phyloP scores from a whole-genome alignment of 2,888 invertebrate species.

The Hypolimnas misippus region DNA sequence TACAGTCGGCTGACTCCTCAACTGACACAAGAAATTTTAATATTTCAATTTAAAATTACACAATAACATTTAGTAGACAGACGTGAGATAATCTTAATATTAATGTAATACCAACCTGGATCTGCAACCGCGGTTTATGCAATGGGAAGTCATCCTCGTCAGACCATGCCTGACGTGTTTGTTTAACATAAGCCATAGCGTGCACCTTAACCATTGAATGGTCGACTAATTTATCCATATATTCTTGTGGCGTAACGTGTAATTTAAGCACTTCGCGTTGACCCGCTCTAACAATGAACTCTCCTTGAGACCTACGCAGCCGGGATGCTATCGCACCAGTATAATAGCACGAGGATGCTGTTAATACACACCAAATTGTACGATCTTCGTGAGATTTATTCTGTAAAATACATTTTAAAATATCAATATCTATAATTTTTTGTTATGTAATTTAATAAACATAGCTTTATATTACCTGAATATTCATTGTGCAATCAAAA shows the following conservation, averaged over 20 bases:
- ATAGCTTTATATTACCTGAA: slow-evolving; percentile 71
- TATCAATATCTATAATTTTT: not conserved
- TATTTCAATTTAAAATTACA: no score
- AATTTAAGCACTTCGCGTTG: slow-evolving; percentile 86
- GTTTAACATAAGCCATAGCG: slow-evolving; percentile 88
- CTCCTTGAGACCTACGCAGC: slow-evolving; percentile 85
- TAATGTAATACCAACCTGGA: slow-evolving; percentile 81
- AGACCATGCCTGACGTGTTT: slow-evolving; percentile 89
- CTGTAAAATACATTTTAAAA: slow-evolving; percentile 51
- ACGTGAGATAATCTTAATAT: no score
- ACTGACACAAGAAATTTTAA: slow-evolving; percentile 50
- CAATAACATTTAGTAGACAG: no score
- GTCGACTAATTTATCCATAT: slow-evolving; percentile 88
- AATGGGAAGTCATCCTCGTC: slow-evolving; percentile 89
- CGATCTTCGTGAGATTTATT: slow-evolving; percentile 86
- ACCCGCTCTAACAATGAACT: slow-evolving; percentile 85
- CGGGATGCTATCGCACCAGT: slow-evolving; percentile 87
- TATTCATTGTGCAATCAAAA: slow-evolving; percentile 86
- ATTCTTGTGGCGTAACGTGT: slow-evolving; percentile 86
- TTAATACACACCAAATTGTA: slow-evolving; percentile 85
- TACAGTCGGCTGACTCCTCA: slow-evolving; percentile 77
- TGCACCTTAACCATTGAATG: slow-evolving; percentile 89
- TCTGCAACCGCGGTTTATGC: slow-evolving; percentile 86
- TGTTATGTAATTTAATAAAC: not conserved
- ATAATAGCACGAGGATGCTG: slow-evolving; percentile 87